Evolutionary conservation across 2,797 vertebrate genomes (phyloP), one percentile per base, ranked within the genome.

Genomic region (Aselliscus stoliczkanus): DNA sequence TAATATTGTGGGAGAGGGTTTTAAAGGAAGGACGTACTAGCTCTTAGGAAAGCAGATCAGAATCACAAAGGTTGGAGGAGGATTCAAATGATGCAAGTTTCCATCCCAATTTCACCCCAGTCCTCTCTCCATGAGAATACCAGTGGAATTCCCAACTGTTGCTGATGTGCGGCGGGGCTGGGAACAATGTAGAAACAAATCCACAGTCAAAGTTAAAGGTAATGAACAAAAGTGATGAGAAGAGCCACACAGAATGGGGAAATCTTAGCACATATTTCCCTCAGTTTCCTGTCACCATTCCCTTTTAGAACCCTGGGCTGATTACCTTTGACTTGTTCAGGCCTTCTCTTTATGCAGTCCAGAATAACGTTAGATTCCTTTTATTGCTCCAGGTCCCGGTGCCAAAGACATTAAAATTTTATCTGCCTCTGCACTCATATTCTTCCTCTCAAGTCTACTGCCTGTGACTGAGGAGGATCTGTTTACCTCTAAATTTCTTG

Each of bases 341-440:
- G 5, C 47, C 39, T 86, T 76, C 60, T 34, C 18, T 58, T 52
- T 67, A n/a, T 60, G 56, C 34, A 54, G 60, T 60, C 58, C 82
- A 88, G 29, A 83, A 83, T 39, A 92, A 81, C 0, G 1, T 91
- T 79, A 56, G 72, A 80, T 76, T 85, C 86, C 69, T 88, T 95
- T 94, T 72, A 83, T 88, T 83, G 82, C 85, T 80, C 37, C 86
- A 64, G 67, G 93, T 84, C 50, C 62, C 80, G 47, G 20, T 89
- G 82, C 89, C 82, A 87, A 84, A 70, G 75, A 76, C 85, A 84
- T 75, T 88, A 92, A 72, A 44, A 34, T 77, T 93, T 65, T 86
- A 90, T 90, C 94, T 54, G 50, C 39, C 44, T 42, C 70, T 87
- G 50, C 12, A 14, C 39, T 70, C 0, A 0, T n/a, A 50, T 25